Base-by-base conservation (phyloP, 2,888 invertebrate species). In the Hydrotaea cyrtoneurina region DNA sequence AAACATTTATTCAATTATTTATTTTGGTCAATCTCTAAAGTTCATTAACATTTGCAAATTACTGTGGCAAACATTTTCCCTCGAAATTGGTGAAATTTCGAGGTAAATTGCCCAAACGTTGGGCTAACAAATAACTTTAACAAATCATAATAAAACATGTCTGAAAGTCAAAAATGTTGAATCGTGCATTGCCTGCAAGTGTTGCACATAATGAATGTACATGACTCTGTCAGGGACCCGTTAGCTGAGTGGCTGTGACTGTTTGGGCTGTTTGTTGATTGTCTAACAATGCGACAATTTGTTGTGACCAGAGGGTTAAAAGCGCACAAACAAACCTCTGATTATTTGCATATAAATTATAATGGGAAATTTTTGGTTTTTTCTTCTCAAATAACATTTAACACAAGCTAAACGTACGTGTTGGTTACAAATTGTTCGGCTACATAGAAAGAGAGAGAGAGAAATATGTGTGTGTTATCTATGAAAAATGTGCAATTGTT, bases 221-320 rank as follows among this genome's bases (percentile, higher is more conserved):
- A n/a, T n/a, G n/a, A n/a, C n/a, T n/a, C n/a, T 50, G 50, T 10
- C 43, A 43, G 3, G 4, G 4, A 11, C 2, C 2, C 43, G 43
- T 13, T 43, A 2, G 43, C 2, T 13, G 13, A 43, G 4, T 10
- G 13, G 11, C 59, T n/a, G 15, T 74, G 46, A 13, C 46, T 46
- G 36, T 79, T 19, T 55, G 73, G 21, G 36, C n/a, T n/a, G n/a
- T n/a, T 15, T 15, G 31, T n/a, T 69, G n/a, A 53, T 73, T 55
- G 73, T 43, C 71, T 79, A 72, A 76, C 64, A 75, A 76, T 57
- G 80, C 75, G 84, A 82, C 66, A 77, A 85, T 77, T 85, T 74
- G 77, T 74, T 85, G 59, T 73, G 73, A 77, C 85, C 77, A 77
- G 59, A 82, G 79, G 85, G 85, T 77, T 69, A 75, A 85, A 74